Evolutionary conservation across 1,140 invertebrate species (phyloP), one percentile per base, ranked within the genome.

Genomic region (Drosophila rufa): DNA sequence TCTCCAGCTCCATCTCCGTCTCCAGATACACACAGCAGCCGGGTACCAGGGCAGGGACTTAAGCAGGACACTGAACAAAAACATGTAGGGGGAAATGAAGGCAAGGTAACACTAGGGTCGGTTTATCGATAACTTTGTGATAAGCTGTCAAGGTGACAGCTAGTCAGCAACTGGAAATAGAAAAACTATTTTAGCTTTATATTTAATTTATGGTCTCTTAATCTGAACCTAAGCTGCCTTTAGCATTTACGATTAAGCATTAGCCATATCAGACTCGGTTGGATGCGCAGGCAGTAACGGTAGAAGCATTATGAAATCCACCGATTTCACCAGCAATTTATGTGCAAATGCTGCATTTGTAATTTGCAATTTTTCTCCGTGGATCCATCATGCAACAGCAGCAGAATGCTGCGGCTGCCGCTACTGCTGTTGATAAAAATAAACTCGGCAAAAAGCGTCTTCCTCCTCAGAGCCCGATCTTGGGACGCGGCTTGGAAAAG

Each of bases 361-460:
- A 45, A 65, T 64, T 65, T n/a, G 48, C 19, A 46, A 53, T 70
- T 70, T 70, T 33, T 70, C 17, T 40, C 67, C 9, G 67, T 70
- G 67, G 33, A 69, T 17, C 17, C 70, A 80, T 81, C 83, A 87
- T 87, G 80, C 83, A 89, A 89, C 84, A 59, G 77, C 84, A 83
- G 80, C 80, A 87, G 80, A 80, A 75, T 83, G 36, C 36, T 36
- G 36, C 51, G 15, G 84, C 68, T 70, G 84, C 57, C 48, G 56
- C 83, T 82, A 79, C 68, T 62, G 83, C 73, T 56, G 73, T 75
- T 89, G 85, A 90, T 89, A 89, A 89, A 89, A 89, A 89, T 89
- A 90, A 78, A 89, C 84, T 89, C 83, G 84, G 73, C 84, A 89
- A 79, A 87, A 82, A 76, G 43, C 56, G 55, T 62, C 75, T 78